Conservation (phyloP, 2,888 invertebrate species). For the Arrhopalites spinosus region DNA sequence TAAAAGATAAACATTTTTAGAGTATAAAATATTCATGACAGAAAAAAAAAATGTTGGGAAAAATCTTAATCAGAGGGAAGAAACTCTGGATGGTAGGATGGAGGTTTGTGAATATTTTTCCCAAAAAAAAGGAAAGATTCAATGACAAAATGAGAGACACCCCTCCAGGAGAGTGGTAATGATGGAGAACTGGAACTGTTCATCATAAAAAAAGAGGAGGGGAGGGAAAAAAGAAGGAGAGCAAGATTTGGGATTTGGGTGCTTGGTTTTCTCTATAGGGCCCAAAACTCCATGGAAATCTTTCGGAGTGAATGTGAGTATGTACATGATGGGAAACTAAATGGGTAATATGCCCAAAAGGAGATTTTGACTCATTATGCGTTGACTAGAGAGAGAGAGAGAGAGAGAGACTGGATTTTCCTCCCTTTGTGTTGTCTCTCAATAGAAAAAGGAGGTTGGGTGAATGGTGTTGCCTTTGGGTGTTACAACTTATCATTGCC, state of each 20-base stretch:
- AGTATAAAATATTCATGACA: not conserved
- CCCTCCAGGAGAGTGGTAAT: constrained; percentile 2
- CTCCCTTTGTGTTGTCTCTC: constrained; percentile 27
- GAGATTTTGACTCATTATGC: constrained; percentile 8
- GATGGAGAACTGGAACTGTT: not conserved
- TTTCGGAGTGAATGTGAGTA: not conserved
- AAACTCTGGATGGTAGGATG: too few relatives aligned
- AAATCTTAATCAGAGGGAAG: not conserved
- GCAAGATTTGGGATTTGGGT: too few relatives aligned
- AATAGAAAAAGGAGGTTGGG: constrained; percentile 14
- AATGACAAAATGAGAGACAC: not conserved
- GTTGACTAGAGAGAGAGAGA: not conserved
- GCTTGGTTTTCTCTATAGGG: not conserved
- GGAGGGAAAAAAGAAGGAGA: not conserved
- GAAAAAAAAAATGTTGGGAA: not conserved
- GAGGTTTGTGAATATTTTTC: too few relatives aligned
- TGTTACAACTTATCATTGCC: constrained; percentile 34
- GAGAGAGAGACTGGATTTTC: not conserved
- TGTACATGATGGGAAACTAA: not conserved
- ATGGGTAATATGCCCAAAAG: not conserved
- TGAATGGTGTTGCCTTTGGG: constrained; percentile 29
- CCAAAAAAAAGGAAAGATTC: constrained; percentile 9
- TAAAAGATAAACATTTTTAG: too few relatives aligned
- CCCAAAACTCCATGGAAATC: not conserved
- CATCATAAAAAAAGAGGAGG: too few relatives aligned